Conservation (phyloP, 2,888 invertebrate species). For the Cryptocephalus primarius region DNA sequence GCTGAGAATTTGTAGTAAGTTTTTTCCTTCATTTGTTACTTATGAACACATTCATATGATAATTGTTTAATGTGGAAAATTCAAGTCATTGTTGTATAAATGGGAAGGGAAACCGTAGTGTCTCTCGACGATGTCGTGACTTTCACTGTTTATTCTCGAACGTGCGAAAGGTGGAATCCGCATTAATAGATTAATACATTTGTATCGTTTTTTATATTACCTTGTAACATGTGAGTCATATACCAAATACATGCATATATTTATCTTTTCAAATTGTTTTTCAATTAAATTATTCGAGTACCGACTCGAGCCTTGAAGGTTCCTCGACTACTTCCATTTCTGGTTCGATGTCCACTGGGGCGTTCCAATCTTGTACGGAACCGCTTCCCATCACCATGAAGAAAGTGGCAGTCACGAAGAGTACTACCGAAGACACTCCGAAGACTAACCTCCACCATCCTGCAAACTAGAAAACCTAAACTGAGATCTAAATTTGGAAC, state of each 20-base stretch:
- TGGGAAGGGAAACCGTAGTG: too few species aligned
- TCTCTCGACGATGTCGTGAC: too few species aligned
- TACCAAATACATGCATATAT: too few species aligned
- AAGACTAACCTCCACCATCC: slow-evolving; percentile 50
- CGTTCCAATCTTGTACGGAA: slow-evolving; percentile 48
- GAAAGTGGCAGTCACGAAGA: slow-evolving; percentile 44
- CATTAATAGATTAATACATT: too few species aligned
- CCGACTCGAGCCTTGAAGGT: slow-evolving; percentile 32
- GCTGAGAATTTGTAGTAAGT: neutral
- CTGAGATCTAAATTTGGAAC: neutral
- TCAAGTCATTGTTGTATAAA: too few species aligned
- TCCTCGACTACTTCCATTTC: slow-evolving; percentile 32
- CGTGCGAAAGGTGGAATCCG: too few species aligned
- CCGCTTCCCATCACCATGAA: slow-evolving; percentile 48
- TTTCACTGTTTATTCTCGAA: too few species aligned
- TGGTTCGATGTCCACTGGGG: slow-evolving; percentile 28
- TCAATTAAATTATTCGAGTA: slow-evolving; percentile 24
- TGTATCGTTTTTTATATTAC: too few species aligned
- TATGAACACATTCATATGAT: too few species aligned
- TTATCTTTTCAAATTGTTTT: too few species aligned
- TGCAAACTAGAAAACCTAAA: slow-evolving; percentile 33
- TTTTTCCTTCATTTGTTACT: neutral
- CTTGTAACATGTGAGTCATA: too few species aligned
- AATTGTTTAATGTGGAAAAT: too few species aligned
- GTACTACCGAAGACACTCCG: slow-evolving; percentile 45